These are phyloP conservation scores for Orthosia gothica DNA, from an alignment of 2,888 invertebrate species.

Conservation along the genomic window DNA sequence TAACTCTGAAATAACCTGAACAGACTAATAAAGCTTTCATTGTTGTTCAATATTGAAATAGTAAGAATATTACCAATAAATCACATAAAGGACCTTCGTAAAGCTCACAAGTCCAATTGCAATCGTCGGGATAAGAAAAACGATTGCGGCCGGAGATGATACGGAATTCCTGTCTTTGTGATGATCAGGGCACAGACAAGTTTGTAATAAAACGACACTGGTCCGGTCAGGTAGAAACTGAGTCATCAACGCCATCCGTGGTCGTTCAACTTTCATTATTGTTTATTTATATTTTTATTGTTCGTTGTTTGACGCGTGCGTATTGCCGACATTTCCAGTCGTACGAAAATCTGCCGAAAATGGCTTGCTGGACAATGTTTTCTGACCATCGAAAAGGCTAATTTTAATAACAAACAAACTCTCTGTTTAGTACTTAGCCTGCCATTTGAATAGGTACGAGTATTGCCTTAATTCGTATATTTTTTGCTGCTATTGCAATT, in stretches of 20 bases:
- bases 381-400: not conserved
- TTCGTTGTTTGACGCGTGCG: constrained; percentile 79
- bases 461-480: not conserved
- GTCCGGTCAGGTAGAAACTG: constrained; percentile 86
- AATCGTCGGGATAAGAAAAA: constrained; percentile 54
- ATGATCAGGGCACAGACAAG: constrained; percentile 78
- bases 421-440: not conserved
- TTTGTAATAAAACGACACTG: constrained; percentile 75
- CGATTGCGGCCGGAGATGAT: constrained; percentile 67
- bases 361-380: constrained; percentile 27
- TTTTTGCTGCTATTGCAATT: not conserved
- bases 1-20: constrained; percentile 3
- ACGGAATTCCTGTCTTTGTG: constrained; percentile 80
- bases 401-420: constrained; percentile 1
- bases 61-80: constrained; percentile 37
- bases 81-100: constrained; percentile 54
- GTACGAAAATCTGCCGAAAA: constrained; percentile 49
- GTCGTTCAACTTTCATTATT: constrained; percentile 89
- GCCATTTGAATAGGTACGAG: constrained; percentile 2
- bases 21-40: constrained; percentile 9
- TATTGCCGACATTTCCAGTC: constrained; percentile 55
- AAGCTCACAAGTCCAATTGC: constrained; percentile 46
- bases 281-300: constrained; percentile 87
- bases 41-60: constrained; percentile 28
- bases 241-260: constrained; percentile 83